Evolutionary conservation across 2,113 vertebrate species (phyloP).

Genomic region (Rhinogobius similis): DNA sequence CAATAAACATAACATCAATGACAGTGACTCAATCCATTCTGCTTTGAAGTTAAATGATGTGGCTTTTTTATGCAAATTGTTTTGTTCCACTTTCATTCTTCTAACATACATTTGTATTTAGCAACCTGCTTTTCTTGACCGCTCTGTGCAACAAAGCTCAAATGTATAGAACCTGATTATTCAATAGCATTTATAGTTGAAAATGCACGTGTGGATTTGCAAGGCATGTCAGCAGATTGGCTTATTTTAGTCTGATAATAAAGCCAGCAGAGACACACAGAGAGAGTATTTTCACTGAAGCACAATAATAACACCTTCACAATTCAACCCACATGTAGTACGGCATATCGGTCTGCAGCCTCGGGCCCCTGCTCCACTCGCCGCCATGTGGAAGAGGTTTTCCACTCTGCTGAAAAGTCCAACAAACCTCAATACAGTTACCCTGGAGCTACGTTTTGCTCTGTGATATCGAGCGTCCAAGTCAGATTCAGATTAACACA

Average conservation of each 20-base stretch:
- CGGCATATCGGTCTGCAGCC: slow-evolving; percentile 61
- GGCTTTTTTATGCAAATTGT: background rate
- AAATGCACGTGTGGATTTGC: background rate
- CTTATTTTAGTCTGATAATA: slow-evolving; percentile 65
- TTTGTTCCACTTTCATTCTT: background rate
- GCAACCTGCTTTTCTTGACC: background rate
- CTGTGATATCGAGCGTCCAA: slow-evolving; percentile 52
- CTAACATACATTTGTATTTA: slow-evolving; percentile 1
- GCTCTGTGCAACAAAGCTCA: slow-evolving; percentile 1
- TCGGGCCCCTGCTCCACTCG: slow-evolving; percentile 44
- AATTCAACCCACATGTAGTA: slow-evolving; percentile 76
- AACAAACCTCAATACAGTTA: slow-evolving; percentile 39
- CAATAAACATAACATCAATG: background rate
- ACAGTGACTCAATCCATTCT: background rate
- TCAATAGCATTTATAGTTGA: background rate
- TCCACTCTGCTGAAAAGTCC: slow-evolving; percentile 67
- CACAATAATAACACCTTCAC: slow-evolving; percentile 73
- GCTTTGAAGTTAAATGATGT: background rate
- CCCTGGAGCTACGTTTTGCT: slow-evolving; percentile 41
- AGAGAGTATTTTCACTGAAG: slow-evolving; percentile 47
- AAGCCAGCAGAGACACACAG: slow-evolving; percentile 53
- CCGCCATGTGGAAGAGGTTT: slow-evolving; percentile 76
- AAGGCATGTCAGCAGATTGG: slow-evolving; percentile 4
- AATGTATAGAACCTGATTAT: slow-evolving; percentile 1
- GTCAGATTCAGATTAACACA: slow-evolving; percentile 75